These are phyloP conservation scores for Siniperca obscura DNA, from an alignment of 2,797 vertebrate genomes.

Conservation along the genomic window DNA sequence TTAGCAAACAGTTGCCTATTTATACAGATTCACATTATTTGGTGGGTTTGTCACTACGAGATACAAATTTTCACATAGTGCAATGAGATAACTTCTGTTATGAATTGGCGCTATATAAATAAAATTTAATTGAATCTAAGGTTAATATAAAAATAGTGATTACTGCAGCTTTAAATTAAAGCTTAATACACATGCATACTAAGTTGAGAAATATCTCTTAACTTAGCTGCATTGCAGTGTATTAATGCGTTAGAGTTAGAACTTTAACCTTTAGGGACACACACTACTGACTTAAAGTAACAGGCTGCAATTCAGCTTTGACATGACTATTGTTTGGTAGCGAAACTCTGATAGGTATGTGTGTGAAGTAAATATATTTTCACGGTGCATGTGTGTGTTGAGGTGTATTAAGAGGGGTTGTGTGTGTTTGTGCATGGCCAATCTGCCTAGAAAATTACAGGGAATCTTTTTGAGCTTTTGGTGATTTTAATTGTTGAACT, in stretches of 20 bases:
- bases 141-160: not conserved
- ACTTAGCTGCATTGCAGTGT: slow-evolving; percentile 51
- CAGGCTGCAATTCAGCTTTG: slow-evolving; percentile 9
- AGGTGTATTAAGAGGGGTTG: not conserved
- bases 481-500: not conserved
- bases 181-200: not conserved
- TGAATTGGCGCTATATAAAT: no score
- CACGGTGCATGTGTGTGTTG: not conserved
- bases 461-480: not conserved
- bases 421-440: not conserved
- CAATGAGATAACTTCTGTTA: no score
- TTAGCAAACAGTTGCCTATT: not conserved
- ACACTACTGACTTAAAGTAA: slow-evolving; percentile 10
- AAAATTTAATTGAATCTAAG: no score
- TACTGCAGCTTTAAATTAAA: not conserved
- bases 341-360: not conserved
- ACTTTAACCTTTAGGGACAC: slow-evolving; percentile 39
- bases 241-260: slow-evolving; percentile 45
- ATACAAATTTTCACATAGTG: not conserved
- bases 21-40: not conserved
- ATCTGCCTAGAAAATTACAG: not conserved
- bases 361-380: not conserved
- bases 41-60: not conserved
- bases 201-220: not conserved
- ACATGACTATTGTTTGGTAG: not conserved